Evolutionary conservation across 2,888 invertebrate genomes (phyloP), one percentile per base, ranked within the genome.

Genomic region (Nymphalis urticae): DNA sequence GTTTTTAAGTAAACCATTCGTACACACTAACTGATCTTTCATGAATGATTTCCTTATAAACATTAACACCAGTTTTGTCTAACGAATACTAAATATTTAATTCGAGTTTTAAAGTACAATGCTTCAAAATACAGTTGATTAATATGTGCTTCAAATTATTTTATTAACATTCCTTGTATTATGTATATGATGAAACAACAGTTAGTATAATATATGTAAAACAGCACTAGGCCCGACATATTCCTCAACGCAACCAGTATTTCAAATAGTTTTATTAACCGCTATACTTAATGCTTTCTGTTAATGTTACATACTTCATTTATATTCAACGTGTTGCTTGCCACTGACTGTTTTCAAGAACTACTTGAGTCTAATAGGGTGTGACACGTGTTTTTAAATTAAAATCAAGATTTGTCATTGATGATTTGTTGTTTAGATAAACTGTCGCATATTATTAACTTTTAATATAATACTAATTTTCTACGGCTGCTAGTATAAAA

Each of bases 1-100:
- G 65, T 68, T 68, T 53, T 62, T 60, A 53, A 59, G 17, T 62
- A 63, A 62, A 62, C 51, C 24, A 51, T 58, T 60, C 60, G 47
- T 13, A n/a, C 19, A 62, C n/a, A 32, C 36, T 13, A 48, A 60
- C 53, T 54, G 48, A 17, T 54, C 19, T 53, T 9, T 48, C 16
- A 21, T 42, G 21, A 66, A 53, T 19, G 19, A 54, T 48, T 17
- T 13, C 48, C 48, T 62, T 54, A 19, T 17, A 32, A 32, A 32
- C 5, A 1, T 1, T 13, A 5, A 32, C 54, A 32, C 16, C 54
- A 5, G 17, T 54, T 16, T 27, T 24, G 8, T 1, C 24, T 53
- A 24, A 53, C 17, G 54, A 54, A 54, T 17, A 3, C 6, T 2
- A 32, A 27, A 27, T 54, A 17, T 54, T 54, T 32, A 7, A 27